Percentiles rank a stretch among this genome's conserved stretches.
Conservation (phyloP, 2,888 invertebrate genomes). For the Drosophila kuntzei region DNA sequence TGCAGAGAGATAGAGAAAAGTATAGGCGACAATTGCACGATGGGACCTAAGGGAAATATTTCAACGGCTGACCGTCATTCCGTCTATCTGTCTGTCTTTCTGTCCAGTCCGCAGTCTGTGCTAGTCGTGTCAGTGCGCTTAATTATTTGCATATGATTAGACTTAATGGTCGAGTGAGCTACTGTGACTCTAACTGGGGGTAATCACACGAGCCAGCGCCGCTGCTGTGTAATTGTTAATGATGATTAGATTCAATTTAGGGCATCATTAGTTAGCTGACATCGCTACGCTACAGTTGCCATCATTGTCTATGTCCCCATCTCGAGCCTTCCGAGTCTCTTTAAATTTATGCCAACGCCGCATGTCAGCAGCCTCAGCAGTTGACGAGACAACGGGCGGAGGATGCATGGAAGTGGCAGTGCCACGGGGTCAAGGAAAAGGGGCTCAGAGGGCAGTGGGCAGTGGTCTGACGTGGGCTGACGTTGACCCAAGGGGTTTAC, state of each 20-base stretch:
- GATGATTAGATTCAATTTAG: conserved; percentile 86
- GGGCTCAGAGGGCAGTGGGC: background rate
- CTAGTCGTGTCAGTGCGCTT: conserved; percentile 71
- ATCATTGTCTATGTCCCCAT: conserved; percentile 48
- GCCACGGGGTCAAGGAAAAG: conserved; percentile 5
- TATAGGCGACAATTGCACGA: conserved; percentile 77
- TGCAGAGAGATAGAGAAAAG: conserved; percentile 48
- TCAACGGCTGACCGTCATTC: conserved; percentile 65
- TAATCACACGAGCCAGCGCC: conserved; percentile 67
- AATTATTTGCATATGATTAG: conserved; percentile 85
- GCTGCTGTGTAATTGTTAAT: conserved; percentile 84
- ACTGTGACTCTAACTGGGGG: conserved; percentile 57
- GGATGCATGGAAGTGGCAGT: background rate
- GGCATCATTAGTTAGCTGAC: conserved; percentile 85
- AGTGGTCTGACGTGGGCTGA: conserved; percentile 13
- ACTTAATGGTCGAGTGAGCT: conserved; percentile 73
- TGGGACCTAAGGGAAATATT: conserved; percentile 83
- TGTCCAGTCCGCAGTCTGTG: conserved; percentile 22
- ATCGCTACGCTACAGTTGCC: conserved; percentile 49
- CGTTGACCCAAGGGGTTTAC: conserved; percentile 72
- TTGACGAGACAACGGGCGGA: conserved; percentile 8
- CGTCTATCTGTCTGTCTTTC: conserved; percentile 17
- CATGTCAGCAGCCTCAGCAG: conserved; percentile 56
- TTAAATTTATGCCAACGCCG: conserved; percentile 80
- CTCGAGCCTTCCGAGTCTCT: conserved; percentile 40